Evolutionary conservation across 2,888 invertebrate genomes (phyloP), one percentile per base, ranked within the genome.

Genomic region (Dioctria linearis): DNA sequence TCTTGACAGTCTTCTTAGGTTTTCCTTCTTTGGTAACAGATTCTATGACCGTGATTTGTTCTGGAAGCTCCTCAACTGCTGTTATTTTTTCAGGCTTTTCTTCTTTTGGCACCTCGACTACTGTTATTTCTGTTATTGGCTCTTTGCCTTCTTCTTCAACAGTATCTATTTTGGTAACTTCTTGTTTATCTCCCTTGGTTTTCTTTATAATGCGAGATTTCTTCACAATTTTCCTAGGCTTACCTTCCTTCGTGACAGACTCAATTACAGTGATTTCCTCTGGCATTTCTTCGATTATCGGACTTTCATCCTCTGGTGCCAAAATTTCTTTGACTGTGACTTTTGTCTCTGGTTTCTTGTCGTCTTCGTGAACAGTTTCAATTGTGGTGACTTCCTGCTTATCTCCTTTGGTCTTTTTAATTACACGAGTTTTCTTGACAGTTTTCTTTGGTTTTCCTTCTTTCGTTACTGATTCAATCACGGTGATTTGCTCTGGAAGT

Each of bases 121-220:
- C 46, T 6, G 46, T 46, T 1, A 46, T 83, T 83, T 49, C 84
- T 3, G 86, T 87, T 82, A 86, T 83, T 0, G 88, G 88, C 57
- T 63, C 63, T 63, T 87, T 46, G 84, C 83, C 2, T 84, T 84
- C 85, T 78, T 88, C 86, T 82, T 85, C 85, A 42, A 88, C 84
- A 5, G 88, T 88, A 13, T 73, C 86, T 79, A 88, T 87, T 85
- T 87, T 86, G 1, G 87, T 88, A 9, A 86, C 84, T 83, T 89
- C 86, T 54, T 87, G 83, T 84, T 86, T 87, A 61, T 83, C 80
- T 78, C 86, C 89, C 82, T 82, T 87, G 4, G 84, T 85, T 84
- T 86, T 87, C 80, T 84, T 87, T 65, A 86, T 85, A 11, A 85
- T 85, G 13, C 86, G 84, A 59, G 85, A 86, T 73, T 86, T 86